phyloP scores from a whole-genome alignment of 2,113 vertebrate genomes.

The Centropus bengalensis region DNA sequence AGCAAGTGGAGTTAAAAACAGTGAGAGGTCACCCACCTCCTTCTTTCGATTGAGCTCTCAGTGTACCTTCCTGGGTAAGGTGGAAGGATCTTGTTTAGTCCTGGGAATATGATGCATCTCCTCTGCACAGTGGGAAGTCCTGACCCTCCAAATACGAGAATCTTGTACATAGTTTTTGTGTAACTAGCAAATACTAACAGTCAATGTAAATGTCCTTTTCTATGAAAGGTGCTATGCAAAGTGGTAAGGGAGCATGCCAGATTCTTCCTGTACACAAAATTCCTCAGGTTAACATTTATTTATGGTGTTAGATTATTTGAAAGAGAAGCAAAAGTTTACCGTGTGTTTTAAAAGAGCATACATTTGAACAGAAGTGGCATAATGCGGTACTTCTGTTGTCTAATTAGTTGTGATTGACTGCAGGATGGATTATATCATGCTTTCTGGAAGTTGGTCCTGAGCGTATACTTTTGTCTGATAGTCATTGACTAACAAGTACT shows the following conservation, averaged over 20 bases:
- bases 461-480: not conserved
- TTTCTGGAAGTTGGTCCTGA: not conserved
- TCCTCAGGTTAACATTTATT: not conserved
- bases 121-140: not conserved
- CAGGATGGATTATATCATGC: rapidly evolving
- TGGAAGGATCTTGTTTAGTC: not conserved
- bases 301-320: not conserved
- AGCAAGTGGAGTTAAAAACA: not conserved
- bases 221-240: not conserved
- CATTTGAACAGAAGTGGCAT: not conserved
- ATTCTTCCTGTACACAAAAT: not conserved
- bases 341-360: not conserved
- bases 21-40: not conserved
- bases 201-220: not conserved
- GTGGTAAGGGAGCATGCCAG: not conserved
- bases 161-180: not conserved
- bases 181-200: not conserved
- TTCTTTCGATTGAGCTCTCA: not conserved
- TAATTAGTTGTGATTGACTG: not conserved
- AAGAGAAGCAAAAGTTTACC: not conserved
- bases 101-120: not conserved
- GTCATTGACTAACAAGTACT: not conserved
- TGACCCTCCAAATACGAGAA: not conserved
- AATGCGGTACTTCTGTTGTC: not conserved
- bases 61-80: not conserved